Evolutionary conservation across 1,140 invertebrate genomes (phyloP).

Genomic region (Drosophila pandora): DNA sequence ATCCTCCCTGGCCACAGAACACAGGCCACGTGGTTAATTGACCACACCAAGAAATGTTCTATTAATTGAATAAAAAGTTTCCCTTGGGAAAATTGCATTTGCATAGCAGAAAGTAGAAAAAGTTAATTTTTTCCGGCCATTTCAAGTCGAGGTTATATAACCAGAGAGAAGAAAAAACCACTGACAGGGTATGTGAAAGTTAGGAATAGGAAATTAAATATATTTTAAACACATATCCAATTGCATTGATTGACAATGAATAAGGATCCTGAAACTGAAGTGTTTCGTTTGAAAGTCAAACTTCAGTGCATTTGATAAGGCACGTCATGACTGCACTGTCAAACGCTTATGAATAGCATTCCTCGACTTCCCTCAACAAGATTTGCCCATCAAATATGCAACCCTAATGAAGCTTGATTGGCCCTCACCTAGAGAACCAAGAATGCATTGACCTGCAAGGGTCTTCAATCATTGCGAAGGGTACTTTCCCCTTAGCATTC

Average conservation of each 20-base stretch:
- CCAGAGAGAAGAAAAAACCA: background rate
- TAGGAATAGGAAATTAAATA: background rate
- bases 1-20: conserved; percentile 9
- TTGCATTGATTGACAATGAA: background rate
- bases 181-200: background rate
- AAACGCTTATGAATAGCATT: background rate
- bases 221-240: background rate
- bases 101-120: conserved; percentile 12
- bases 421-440: conserved; percentile 20
- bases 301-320: background rate
- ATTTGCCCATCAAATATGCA: conserved; percentile 29
- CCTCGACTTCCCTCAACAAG: background rate
- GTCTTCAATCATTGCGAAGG: conserved; percentile 28
- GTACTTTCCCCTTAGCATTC: background rate
- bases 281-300: background rate
- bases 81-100: conserved; percentile 52
- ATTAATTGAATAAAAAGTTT: conserved; percentile 72
- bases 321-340: background rate
- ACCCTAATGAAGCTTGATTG: conserved; percentile 40
- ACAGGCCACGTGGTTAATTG: conserved; percentile 65
- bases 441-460: conserved; percentile 20
- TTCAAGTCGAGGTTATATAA: background rate
- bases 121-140: no score
- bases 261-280: background rate
- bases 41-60: conserved; percentile 52